phyloP scores from a whole-genome alignment of 2,113 vertebrate genomes.

The Chamaetylas fuelleborni region DNA sequence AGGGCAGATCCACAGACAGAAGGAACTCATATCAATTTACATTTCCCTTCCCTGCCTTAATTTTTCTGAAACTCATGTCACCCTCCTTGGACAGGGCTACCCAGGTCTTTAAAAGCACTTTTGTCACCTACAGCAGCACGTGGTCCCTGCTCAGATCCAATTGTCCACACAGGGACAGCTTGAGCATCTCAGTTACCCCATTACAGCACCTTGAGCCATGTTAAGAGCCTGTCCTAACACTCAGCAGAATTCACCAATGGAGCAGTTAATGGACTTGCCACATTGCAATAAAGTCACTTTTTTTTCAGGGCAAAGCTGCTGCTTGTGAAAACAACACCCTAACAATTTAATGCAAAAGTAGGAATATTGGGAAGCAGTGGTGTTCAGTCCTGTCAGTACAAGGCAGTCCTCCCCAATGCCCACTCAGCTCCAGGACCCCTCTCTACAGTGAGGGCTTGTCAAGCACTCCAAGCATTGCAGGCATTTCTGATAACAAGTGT shows the following conservation, averaged over 20 bases:
- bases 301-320: background rate
- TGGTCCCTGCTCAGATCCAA: background rate
- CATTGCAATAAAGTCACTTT: background rate
- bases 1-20: background rate
- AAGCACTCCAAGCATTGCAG: background rate
- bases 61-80: background rate
- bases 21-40: background rate
- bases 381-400: background rate
- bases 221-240: background rate
- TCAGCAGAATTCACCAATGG: background rate
- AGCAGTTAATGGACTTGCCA: background rate
- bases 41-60: background rate
- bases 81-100: background rate
- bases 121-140: rapidly evolving
- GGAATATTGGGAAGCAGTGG: background rate
- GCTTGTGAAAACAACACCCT: background rate
- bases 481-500: slow-evolving; percentile 2
- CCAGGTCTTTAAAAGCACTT: background rate
- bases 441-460: background rate
- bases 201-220: background rate
- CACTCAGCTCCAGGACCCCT: background rate
- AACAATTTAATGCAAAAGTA: background rate
- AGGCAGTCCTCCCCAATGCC: background rate
- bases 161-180: background rate
- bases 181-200: background rate